phyloP scores from a whole-genome alignment of 1,140 invertebrate species.

The Uloborus diversus region DNA sequence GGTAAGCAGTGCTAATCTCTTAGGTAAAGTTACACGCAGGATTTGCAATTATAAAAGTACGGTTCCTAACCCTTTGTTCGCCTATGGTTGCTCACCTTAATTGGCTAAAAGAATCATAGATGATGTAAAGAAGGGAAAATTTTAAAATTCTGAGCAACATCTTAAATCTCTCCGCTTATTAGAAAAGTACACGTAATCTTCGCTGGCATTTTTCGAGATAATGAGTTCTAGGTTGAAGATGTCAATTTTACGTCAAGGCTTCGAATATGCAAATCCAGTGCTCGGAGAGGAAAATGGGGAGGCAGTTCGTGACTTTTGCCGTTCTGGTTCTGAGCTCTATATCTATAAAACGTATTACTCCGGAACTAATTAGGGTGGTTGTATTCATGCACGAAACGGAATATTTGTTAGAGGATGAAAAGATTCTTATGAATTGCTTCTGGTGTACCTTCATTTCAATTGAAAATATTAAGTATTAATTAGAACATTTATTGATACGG shows the following conservation, averaged over 20 bases:
- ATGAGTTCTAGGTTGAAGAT: neutral
- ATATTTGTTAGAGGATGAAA: too few species aligned
- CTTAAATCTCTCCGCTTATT: neutral
- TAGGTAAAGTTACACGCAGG: neutral
- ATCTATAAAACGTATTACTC: too few species aligned
- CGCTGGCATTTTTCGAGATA: neutral
- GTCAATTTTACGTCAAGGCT: neutral
- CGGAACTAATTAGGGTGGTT: too few species aligned
- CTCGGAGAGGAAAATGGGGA: too few species aligned
- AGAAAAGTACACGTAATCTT: neutral
- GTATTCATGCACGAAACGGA: too few species aligned
- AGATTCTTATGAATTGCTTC: too few species aligned
- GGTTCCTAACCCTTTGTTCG: neutral
- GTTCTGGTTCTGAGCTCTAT: too few species aligned
- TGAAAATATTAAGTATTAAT: too few species aligned
- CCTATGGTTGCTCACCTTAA: neutral
- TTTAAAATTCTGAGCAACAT: neutral
- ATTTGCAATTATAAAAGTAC: neutral
- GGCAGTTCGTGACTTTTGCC: too few species aligned
- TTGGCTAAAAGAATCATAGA: neutral
- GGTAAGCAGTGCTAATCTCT: neutral
- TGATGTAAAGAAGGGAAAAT: neutral
- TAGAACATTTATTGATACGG: too few species aligned
- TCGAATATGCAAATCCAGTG: too few species aligned
- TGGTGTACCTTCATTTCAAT: too few species aligned